Evolutionary conservation across 2,888 invertebrate genomes (phyloP).

Genomic region (Meiosimyza decipiens): DNA sequence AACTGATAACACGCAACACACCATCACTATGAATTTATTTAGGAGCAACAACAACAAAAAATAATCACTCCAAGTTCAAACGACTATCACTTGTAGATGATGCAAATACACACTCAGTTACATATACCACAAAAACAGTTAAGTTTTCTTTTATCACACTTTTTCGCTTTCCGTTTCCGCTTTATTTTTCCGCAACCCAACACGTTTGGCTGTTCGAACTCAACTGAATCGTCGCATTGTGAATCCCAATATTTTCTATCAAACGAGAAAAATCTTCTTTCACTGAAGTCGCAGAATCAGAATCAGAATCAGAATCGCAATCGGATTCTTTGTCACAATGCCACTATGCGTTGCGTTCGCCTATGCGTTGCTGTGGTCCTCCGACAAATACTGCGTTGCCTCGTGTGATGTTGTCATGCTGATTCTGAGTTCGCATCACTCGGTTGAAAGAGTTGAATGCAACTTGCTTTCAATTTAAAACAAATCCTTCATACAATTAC

Average conservation of each 20-base stretch:
- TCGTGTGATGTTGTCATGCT: not conserved
- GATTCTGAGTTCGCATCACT: not conserved
- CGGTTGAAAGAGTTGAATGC: not conserved
- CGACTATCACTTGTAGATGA: no score
- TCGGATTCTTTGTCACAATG: not conserved
- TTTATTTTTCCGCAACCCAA: conserved; percentile 45
- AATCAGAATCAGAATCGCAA: not conserved
- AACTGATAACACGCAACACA: no score
- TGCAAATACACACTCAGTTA: not conserved
- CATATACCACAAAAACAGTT: not conserved
- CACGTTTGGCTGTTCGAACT: conserved; percentile 54
- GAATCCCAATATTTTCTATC: not conserved
- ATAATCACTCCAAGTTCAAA: no score
- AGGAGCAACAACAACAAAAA: no score
- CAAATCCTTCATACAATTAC: no score
- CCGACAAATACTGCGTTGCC: not conserved
- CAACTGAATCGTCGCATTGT: conserved; percentile 49
- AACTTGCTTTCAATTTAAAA: not conserved
- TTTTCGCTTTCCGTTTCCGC: conserved; percentile 30
- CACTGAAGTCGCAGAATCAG: not conserved
- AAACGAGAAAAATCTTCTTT: not conserved
- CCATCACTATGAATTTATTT: no score
- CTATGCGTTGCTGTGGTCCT: conserved; percentile 11
- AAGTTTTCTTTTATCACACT: conserved; percentile 17
- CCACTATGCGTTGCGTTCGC: not conserved